Evolutionary conservation across 1,140 invertebrate genomes (phyloP).

Genomic region (Calosoma granatense): DNA sequence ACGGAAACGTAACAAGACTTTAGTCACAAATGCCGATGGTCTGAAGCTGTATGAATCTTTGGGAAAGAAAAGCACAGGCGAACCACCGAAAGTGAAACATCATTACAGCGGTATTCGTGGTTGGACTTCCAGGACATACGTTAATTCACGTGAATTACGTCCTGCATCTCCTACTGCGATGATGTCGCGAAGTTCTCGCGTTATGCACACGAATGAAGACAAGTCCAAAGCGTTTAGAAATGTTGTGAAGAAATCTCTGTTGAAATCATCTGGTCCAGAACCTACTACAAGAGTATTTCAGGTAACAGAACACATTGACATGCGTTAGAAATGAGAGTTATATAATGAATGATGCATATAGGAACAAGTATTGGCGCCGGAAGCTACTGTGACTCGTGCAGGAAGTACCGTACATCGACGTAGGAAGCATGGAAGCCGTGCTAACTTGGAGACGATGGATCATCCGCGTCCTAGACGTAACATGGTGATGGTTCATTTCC

Average conservation of each 20-base stretch:
- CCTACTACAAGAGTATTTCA: neutral
- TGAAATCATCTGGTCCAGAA: neutral
- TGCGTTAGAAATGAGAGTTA: too few species aligned
- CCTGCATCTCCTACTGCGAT: neutral
- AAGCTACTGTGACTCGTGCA: slow-evolving; percentile 11
- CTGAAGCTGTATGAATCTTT: neutral
- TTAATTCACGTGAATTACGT: neutral
- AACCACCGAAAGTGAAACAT: neutral
- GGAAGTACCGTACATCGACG: slow-evolving; percentile 12
- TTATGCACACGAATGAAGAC: neutral
- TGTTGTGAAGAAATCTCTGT: neutral
- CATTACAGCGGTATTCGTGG: neutral
- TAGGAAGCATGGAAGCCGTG: slow-evolving; percentile 8
- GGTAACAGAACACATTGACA: too few species aligned
- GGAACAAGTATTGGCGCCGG: neutral
- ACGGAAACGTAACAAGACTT: slow-evolving; percentile 9
- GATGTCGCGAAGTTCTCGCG: neutral
- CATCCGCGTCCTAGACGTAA: slow-evolving; percentile 19
- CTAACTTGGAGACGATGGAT: neutral
- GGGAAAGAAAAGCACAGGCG: neutral
- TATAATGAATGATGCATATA: too few species aligned
- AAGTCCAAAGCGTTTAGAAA: neutral
- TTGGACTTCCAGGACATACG: neutral
- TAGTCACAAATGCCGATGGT: neutral
- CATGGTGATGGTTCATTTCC: slow-evolving; percentile 24